Conservation (phyloP, 2,113 vertebrate genomes). For the Toxostoma redivivum region DNA sequence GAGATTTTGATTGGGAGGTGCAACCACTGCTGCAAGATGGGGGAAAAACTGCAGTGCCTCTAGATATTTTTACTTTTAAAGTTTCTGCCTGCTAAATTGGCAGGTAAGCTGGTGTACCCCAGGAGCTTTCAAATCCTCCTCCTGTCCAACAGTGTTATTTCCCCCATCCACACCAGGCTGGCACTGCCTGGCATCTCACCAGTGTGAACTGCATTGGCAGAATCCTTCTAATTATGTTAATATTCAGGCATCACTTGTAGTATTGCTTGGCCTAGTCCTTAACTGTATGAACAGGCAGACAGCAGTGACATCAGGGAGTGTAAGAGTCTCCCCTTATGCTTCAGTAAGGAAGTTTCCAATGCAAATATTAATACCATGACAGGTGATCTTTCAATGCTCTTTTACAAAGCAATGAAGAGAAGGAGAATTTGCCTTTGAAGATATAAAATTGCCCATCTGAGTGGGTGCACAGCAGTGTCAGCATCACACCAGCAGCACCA, state of each 20-base stretch:
- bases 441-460: background rate
- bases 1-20: no score
- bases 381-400: background rate
- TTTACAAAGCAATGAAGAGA: background rate
- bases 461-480: background rate
- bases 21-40: background rate
- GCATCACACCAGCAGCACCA: background rate
- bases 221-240: background rate
- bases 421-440: background rate
- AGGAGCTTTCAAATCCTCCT: background rate
- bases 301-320: background rate
- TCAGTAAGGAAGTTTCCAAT: background rate
- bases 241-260: background rate
- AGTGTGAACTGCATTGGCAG: rapidly evolving
- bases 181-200: background rate
- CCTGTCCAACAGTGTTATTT: rapidly evolving
- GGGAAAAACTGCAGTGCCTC: background rate
- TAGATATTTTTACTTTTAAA: background rate
- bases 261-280: background rate
- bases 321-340: background rate
- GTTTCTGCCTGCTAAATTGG: background rate
- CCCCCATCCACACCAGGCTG: background rate
- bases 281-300: background rate
- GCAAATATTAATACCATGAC: background rate
- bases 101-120: rapidly evolving